A percentile compares a stretch with the other conserved stretches of the same genome.
Evolutionary conservation across 2,888 invertebrate genomes (phyloP).

Genomic region (Cryptus viduatorius): DNA sequence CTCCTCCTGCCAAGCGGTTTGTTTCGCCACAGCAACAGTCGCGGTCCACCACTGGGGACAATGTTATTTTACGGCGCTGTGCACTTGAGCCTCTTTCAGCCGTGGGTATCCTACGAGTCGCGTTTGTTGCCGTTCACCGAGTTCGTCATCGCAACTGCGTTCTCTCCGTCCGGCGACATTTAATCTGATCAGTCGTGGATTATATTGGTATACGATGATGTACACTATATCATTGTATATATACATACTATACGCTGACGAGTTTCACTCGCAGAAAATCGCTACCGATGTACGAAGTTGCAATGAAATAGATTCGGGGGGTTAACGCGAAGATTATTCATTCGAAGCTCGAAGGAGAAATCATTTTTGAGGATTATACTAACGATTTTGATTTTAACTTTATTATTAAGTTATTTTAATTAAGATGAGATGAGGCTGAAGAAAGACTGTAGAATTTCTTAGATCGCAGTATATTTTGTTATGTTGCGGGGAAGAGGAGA

Average conservation of each 20-base stretch:
- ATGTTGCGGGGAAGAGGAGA: constrained; percentile 13
- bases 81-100: constrained; percentile 85
- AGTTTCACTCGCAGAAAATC: constrained; percentile 31
- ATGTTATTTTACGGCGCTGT: constrained; percentile 85
- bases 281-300: constrained; percentile 24
- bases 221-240: constrained; percentile 22
- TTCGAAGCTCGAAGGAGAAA: too few relatives aligned
- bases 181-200: constrained; percentile 85
- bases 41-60: constrained; percentile 78
- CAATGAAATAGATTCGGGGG: not conserved
- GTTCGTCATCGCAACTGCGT: constrained; percentile 55
- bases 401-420: too few relatives aligned
- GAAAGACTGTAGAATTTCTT: not conserved
- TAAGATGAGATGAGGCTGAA: too few relatives aligned
- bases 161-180: constrained; percentile 77
- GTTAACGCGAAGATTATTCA: constrained; percentile 14
- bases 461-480: constrained; percentile 14
- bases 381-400: too few relatives aligned
- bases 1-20: constrained; percentile 59
- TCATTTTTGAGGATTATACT: too few relatives aligned
- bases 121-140: constrained; percentile 62
- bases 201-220: constrained; percentile 78
- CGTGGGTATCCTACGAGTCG: constrained; percentile 74
- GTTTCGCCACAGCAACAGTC: constrained; percentile 57
- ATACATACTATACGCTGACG: not conserved